Conservation (phyloP, 2,113 vertebrate species). For the Galemys pyrenaicus region DNA sequence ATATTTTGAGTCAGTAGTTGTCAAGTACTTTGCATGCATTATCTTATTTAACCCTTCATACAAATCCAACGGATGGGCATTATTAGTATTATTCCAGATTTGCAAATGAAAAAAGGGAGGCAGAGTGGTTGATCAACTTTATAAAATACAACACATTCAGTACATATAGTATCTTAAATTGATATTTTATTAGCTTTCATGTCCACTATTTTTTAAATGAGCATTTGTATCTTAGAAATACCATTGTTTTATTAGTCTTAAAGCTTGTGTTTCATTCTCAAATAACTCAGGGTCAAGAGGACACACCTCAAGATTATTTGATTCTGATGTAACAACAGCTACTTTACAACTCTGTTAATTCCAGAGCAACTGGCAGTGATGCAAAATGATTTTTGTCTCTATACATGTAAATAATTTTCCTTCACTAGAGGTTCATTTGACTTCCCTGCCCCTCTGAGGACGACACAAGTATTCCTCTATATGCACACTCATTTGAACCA, state of each 20-base stretch:
- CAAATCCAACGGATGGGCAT: neutral
- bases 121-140: neutral
- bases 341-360: neutral
- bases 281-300: neutral
- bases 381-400: neutral
- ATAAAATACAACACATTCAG: neutral
- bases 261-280: neutral
- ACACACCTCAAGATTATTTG: neutral
- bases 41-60: neutral
- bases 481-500: neutral
- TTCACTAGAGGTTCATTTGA: neutral
- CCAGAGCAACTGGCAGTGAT: neutral
- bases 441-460: neutral
- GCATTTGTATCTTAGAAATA: neutral
- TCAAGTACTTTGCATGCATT: constrained; percentile 2
- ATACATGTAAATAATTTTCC: neutral
- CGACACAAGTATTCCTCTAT: neutral
- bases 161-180: neutral
- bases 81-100: neutral
- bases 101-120: neutral
- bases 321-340: neutral
- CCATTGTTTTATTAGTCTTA: neutral
- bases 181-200: neutral
- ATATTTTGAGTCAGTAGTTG: neutral
- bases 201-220: neutral